phyloP scores from a whole-genome alignment of 2,888 invertebrate species.

The Diabrotica balteata region DNA sequence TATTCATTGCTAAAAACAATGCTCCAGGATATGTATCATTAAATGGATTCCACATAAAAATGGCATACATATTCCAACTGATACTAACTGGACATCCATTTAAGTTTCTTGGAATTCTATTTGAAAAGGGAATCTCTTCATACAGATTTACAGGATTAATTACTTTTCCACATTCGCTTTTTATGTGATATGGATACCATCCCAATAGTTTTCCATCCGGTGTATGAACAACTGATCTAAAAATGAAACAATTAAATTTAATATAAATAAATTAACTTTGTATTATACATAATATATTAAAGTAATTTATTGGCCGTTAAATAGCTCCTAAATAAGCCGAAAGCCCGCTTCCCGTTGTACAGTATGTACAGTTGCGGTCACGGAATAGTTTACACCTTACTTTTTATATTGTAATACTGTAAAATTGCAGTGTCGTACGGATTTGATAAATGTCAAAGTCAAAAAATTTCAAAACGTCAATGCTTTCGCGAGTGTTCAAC shows the following conservation, averaged over 20 bases:
- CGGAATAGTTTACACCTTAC: too few relatives aligned
- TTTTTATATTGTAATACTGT: too few relatives aligned
- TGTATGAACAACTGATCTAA: conserved; percentile 9
- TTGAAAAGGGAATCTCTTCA: background rate
- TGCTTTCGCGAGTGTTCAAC: too few relatives aligned
- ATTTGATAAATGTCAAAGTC: too few relatives aligned
- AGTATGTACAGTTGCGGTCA: too few relatives aligned
- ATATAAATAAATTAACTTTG: background rate
- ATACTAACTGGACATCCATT: conserved; percentile 16
- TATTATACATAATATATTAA: too few relatives aligned
- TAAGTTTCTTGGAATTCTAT: conserved; percentile 11
- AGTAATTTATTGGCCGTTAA: too few relatives aligned
- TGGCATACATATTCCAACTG: conserved; percentile 18
- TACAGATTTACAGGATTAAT: background rate
- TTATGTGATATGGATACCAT: conserved; percentile 13
- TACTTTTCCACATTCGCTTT: conserved; percentile 12
- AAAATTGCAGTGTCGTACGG: too few relatives aligned
- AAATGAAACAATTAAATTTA: background rate
- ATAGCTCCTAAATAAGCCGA: too few relatives aligned
- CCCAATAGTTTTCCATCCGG: conserved; percentile 2
- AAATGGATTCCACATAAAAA: conserved; percentile 22
- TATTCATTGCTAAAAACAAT: conserved; percentile 3
- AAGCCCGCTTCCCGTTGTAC: too few relatives aligned
- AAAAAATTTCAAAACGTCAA: too few relatives aligned
- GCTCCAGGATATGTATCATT: conserved; percentile 18